These are phyloP conservation scores for Hexactinellida sp. DNA, from an alignment of 37 sponge, comb jelly and placozoan genomes.

Conservation along the genomic window DNA sequence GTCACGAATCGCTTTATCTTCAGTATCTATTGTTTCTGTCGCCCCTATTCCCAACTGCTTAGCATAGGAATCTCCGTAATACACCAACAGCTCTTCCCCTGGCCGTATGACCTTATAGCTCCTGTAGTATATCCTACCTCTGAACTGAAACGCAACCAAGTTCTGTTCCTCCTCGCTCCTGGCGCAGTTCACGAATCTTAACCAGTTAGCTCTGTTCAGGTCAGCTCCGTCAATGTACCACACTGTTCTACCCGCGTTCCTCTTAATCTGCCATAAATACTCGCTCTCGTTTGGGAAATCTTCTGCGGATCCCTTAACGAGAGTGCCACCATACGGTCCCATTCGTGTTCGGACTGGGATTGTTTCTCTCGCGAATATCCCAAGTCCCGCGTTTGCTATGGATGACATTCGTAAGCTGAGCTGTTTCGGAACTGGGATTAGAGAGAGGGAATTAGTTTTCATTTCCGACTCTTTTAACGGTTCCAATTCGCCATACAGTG, in stretches of 20 bases:
- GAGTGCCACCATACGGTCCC: background rate
- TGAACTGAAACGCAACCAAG: background rate
- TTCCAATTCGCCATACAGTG: no score
- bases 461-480: no score
- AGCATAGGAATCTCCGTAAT: background rate
- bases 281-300: background rate
- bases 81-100: background rate
- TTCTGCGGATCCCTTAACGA: background rate
- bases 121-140: background rate
- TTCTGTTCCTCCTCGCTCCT: background rate
- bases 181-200: background rate
- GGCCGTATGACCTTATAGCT: background rate
- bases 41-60: background rate
- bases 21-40: background rate
- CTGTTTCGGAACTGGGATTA: no score
- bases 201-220: background rate
- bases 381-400: no score
- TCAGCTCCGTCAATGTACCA: background rate
- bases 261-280: background rate
- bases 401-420: no score
- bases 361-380: no score
- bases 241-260: background rate
- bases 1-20: background rate
- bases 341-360: no score
- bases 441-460: no score